These are phyloP conservation scores for Drosophila ercepeae DNA, from an alignment of 1,140 invertebrate species.

Conservation along the genomic window DNA sequence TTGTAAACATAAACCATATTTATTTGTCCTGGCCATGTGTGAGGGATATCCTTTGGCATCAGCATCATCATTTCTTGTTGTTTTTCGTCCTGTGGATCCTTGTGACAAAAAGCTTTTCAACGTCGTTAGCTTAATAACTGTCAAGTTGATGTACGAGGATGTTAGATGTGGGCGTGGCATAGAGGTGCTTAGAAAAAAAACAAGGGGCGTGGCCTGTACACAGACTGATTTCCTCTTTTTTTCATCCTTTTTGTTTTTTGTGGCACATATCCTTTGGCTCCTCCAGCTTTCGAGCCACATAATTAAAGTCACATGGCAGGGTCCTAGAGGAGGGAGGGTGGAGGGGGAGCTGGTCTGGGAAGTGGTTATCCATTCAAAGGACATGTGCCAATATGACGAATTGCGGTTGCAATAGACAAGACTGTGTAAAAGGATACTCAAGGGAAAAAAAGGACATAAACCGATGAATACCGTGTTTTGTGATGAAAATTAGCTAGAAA, in stretches of 20 bases:
- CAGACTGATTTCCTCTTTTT: slow-evolving; percentile 6
- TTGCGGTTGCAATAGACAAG: slow-evolving; percentile 53
- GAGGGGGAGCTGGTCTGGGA: neutral
- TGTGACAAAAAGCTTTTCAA: slow-evolving; percentile 70
- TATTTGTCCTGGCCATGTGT: neutral
- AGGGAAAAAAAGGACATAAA: neutral
- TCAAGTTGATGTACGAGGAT: slow-evolving; percentile 46
- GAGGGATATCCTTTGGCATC: neutral
- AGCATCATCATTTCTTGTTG: neutral
- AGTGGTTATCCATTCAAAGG: slow-evolving; percentile 53
- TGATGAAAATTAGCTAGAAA: no score
- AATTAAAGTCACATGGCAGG: slow-evolving; percentile 63
- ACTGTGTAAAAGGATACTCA: neutral
- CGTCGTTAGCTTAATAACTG: slow-evolving; percentile 79
- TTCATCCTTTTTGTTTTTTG: slow-evolving; percentile 10
- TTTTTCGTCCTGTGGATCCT: slow-evolving; percentile 7
- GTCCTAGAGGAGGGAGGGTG: neutral
- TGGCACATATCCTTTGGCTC: slow-evolving; percentile 18
- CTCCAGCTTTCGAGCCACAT: slow-evolving; percentile 55
- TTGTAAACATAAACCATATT: no score
- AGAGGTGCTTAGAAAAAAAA: slow-evolving; percentile 43
- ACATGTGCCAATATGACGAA: slow-evolving; percentile 78
- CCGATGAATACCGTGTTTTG: neutral
- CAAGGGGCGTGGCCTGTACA: slow-evolving; percentile 16
- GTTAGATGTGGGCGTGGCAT: slow-evolving; percentile 2